Evolutionary conservation across 2,113 vertebrate genomes (phyloP).

Genomic region (Strix uralensis): DNA sequence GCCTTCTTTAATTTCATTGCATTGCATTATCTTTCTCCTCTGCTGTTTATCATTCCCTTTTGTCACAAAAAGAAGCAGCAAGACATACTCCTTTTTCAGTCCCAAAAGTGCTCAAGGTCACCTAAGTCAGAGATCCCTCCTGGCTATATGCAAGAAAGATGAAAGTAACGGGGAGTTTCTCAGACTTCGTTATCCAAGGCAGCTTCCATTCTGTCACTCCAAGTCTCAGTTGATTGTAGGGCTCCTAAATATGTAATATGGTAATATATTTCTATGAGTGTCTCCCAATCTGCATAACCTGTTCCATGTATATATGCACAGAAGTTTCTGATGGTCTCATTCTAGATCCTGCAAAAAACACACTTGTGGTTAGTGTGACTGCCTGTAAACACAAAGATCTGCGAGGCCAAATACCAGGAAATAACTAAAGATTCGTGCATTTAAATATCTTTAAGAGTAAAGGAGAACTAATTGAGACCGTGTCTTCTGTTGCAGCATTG

Average conservation of each 20-base stretch:
- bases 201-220: neutral
- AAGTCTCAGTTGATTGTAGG: neutral
- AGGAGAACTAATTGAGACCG: neutral
- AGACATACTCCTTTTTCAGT: neutral
- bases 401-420: neutral
- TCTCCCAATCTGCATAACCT: neutral
- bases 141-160: neutral
- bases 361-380: neutral
- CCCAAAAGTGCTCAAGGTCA: neutral
- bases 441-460: neutral
- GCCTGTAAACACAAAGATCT: neutral
- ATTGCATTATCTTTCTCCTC: neutral
- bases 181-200: neutral
- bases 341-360: neutral
- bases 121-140: neutral
- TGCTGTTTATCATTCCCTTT: neutral
- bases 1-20: neutral
- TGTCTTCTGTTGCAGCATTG: neutral
- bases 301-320: neutral
- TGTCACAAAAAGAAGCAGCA: neutral
- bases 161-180: neutral
- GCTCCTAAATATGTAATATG: neutral
- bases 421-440: neutral
- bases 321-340: neutral
- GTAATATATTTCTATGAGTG: neutral